A percentile compares a stretch with the other conserved stretches of the same genome.
phyloP scores from a whole-genome alignment of 2,888 invertebrate species.

The Dasysyrphus tricinctus region DNA sequence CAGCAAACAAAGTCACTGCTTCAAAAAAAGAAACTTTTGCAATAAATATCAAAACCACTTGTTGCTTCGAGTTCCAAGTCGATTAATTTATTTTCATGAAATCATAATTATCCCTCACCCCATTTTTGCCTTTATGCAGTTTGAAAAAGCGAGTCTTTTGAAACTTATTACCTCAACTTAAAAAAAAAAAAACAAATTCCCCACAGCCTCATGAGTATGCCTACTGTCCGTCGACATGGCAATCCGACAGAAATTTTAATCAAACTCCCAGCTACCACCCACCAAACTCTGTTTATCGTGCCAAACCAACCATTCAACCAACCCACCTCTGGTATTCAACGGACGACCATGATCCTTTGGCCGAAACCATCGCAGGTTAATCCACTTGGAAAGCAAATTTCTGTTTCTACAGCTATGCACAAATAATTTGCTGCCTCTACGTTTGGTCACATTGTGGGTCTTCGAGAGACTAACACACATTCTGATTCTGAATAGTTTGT shows the following conservation, averaged over 20 bases:
- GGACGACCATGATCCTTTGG: conserved; percentile 69
- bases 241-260: conserved; percentile 55
- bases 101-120: not conserved
- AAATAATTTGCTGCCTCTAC: conserved; percentile 35
- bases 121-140: not conserved
- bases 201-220: conserved; percentile 19
- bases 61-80: conserved; percentile 34
- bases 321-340: conserved; percentile 4
- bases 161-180: conserved; percentile 45
- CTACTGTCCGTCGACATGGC: not conserved
- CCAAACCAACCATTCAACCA: too few species aligned
- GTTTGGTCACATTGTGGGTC: conserved; percentile 55
- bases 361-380: conserved; percentile 65
- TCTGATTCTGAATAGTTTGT: conserved; percentile 23
- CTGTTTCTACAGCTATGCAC: conserved; percentile 61
- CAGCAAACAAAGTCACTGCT: conserved; percentile 14
- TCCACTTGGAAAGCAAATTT: conserved; percentile 63
- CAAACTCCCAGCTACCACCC: conserved; percentile 26
- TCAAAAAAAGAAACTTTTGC: conserved; percentile 31
- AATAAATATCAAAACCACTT: conserved; percentile 51
- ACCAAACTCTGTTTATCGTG: not conserved
- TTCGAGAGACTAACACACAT: conserved; percentile 59
- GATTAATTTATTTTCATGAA: conserved; percentile 35
- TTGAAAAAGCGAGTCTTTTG: not conserved
- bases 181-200: not conserved